Conservation (phyloP, 2,888 invertebrate species). For the Mechanitis mazaeus region DNA sequence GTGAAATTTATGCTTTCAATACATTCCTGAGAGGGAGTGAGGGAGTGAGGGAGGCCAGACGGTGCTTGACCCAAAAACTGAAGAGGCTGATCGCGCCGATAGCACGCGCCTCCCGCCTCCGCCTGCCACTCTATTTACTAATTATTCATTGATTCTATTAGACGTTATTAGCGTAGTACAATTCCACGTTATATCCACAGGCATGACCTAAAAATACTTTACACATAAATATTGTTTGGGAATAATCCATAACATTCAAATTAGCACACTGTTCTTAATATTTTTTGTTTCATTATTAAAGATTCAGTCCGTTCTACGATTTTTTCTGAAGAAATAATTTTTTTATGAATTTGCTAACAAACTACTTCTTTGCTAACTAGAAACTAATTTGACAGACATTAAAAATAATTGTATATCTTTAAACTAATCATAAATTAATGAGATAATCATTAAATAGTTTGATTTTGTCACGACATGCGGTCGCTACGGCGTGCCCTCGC, state of each 20-base stretch:
- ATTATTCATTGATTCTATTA: constrained; percentile 20
- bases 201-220: too few species aligned
- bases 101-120: constrained; percentile 43
- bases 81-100: constrained; percentile 62
- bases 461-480: constrained; percentile 31
- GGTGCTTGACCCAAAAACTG: constrained; percentile 70
- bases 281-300: too few species aligned
- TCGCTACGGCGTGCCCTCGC: constrained; percentile 26
- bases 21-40: constrained; percentile 41
- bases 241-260: too few species aligned
- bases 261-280: too few species aligned
- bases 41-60: constrained; percentile 37
- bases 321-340: too few species aligned
- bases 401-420: not conserved
- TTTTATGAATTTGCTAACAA: too few species aligned
- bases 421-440: constrained; percentile 7
- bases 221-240: too few species aligned
- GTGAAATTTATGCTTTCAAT: constrained; percentile 49
- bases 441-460: constrained; percentile 29
- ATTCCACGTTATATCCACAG: not conserved
- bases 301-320: too few species aligned
- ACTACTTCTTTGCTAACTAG: too few species aligned
- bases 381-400: not conserved
- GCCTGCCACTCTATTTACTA: constrained; percentile 19
- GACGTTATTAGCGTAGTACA: constrained; percentile 2